Evolutionary conservation across 1,140 invertebrate species (phyloP).

Genomic region (Ceratina australensis): DNA sequence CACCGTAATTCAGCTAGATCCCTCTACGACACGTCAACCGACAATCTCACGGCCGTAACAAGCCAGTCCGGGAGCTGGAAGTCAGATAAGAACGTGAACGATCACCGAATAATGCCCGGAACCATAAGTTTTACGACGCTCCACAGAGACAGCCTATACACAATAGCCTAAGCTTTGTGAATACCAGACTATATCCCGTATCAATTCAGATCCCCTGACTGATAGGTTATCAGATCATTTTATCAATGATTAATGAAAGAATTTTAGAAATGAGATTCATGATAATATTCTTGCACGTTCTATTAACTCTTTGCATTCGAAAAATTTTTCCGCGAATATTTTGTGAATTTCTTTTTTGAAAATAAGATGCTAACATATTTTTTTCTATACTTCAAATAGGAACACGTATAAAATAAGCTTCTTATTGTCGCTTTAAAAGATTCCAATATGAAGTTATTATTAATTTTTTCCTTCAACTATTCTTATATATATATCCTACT

Average conservation of each 20-base stretch:
- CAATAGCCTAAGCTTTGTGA: background rate
- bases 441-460: no score
- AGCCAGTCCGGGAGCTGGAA: conserved; percentile 25
- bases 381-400: no score
- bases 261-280: no score
- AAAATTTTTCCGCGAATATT: no score
- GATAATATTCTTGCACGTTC: no score
- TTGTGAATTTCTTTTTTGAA: no score
- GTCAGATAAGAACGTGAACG: conserved; percentile 37
- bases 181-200: background rate
- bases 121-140: conserved; percentile 8
- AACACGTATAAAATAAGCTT: no score
- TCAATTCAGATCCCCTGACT: background rate
- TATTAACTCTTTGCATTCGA: no score
- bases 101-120: conserved; percentile 18
- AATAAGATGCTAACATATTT: no score
- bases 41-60: conserved; percentile 22
- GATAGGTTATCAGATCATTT: background rate
- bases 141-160: background rate
- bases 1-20: conserved; percentile 45
- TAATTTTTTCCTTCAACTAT: no score
- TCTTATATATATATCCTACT: no score
- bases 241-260: background rate
- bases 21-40: conserved; percentile 33
- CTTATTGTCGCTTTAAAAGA: no score